These are phyloP conservation scores for Oreocharis arfaki DNA, from an alignment of 2,113 vertebrate species.

Conservation along the genomic window DNA sequence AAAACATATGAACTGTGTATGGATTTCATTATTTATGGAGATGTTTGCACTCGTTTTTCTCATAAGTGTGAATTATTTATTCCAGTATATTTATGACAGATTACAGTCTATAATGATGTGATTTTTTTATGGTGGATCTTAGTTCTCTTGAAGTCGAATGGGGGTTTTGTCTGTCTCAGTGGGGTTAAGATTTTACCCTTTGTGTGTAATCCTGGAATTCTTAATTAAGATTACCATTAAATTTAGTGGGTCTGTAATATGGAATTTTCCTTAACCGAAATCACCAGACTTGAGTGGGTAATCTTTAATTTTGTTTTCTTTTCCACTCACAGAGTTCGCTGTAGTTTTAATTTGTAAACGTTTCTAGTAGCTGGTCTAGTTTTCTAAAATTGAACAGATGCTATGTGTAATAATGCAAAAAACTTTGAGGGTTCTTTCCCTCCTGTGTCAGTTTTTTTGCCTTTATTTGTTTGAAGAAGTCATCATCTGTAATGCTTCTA, in stretches of 20 bases:
- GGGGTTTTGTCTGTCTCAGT: neutral
- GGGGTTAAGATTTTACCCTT: neutral
- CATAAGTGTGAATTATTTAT: slow-evolving; percentile 16
- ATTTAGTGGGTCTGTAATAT: neutral
- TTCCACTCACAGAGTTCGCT: neutral
- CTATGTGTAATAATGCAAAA: neutral
- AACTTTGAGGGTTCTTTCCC: neutral
- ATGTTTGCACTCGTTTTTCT: neutral
- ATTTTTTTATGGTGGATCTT: neutral
- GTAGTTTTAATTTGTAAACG: neutral
- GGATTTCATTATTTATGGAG: slow-evolving; percentile 15
- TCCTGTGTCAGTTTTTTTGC: neutral
- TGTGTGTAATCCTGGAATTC: neutral
- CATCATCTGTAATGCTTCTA: neutral
- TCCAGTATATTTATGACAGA: neutral
- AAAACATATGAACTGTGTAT: neutral
- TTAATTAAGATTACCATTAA: neutral
- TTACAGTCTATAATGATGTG: neutral
- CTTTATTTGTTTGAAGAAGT: neutral
- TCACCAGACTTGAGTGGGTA: neutral
- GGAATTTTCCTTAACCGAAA: neutral
- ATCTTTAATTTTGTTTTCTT: neutral
- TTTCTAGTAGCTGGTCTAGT: neutral
- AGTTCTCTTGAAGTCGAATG: neutral
- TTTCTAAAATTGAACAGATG: neutral